A percentile compares a stretch with the other conserved stretches of the same genome.
Evolutionary conservation across 2,113 vertebrate genomes (phyloP).

Genomic region (Sclerurus mexicanus): DNA sequence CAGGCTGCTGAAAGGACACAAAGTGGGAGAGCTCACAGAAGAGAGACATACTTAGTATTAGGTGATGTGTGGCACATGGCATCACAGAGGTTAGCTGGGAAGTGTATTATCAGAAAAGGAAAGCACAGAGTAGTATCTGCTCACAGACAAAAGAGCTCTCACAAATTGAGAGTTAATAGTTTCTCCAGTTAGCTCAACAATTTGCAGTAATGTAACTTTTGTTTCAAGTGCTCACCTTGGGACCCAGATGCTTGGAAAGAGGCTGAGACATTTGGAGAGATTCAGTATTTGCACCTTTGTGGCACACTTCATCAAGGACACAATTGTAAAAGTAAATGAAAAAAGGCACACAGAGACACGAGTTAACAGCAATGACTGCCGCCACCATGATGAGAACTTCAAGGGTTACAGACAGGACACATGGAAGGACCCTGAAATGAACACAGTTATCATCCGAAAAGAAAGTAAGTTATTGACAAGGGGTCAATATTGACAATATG

Average conservation of each 20-base stretch:
- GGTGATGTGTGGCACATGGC: background rate
- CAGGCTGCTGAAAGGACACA: background rate
- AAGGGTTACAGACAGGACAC: background rate
- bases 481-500: background rate
- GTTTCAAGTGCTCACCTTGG: constrained; percentile 46
- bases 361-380: constrained; percentile 10
- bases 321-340: constrained; percentile 51
- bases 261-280: constrained; percentile 22
- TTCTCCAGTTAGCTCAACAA: constrained; percentile 17
- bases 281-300: constrained; percentile 27
- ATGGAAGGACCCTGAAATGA: background rate
- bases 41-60: background rate
- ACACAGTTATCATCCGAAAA: background rate
- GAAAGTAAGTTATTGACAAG: background rate
- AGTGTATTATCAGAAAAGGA: background rate
- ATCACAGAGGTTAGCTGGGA: background rate
- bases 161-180: constrained; percentile 34
- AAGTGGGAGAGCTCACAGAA: background rate
- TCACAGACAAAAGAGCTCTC: constrained; percentile 44
- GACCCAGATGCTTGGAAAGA: constrained; percentile 20
- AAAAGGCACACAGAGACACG: constrained; percentile 15
- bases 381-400: background rate
- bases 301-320: constrained; percentile 23
- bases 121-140: background rate
- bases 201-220: constrained; percentile 45